Conservation (phyloP, 2,113 vertebrate species). For the Seriola dumerili region DNA sequence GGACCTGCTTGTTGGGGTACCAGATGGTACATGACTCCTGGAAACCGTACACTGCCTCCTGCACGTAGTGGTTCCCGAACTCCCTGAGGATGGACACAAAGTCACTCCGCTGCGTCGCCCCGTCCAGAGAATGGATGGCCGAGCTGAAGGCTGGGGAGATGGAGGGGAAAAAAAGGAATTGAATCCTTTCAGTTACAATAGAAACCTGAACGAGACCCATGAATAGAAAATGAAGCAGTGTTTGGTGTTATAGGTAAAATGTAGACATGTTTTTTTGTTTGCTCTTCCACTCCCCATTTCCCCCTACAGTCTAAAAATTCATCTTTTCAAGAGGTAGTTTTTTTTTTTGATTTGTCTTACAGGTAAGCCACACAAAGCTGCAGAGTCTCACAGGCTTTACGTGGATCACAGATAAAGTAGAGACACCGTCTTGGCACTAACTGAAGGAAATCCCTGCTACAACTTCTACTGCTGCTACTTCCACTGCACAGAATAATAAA, state of each 20-base stretch:
- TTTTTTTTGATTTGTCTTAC: background rate
- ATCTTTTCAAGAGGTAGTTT: background rate
- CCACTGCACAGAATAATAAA: background rate
- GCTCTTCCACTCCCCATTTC: background rate
- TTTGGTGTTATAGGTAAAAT: background rate
- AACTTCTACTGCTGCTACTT: background rate
- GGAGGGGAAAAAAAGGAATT: background rate
- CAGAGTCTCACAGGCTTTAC: background rate
- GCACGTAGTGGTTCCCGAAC: constrained; percentile 98
- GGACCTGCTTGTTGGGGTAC: constrained; percentile 98
- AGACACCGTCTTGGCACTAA: background rate
- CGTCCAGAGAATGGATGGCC: constrained; percentile 94
- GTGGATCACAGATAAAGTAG: constrained; percentile 7
- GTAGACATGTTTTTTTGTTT: background rate
- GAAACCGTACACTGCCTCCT: constrained; percentile 97
- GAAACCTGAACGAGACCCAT: background rate
- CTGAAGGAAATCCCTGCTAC: background rate
- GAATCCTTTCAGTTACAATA: background rate
- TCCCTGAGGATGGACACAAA: constrained; percentile 94
- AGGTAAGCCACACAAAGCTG: constrained; percentile 11
- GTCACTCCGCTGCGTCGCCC: constrained; percentile 92
- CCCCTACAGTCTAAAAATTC: background rate
- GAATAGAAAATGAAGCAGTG: background rate
- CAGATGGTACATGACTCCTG: constrained; percentile 98
- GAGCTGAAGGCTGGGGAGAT: constrained; percentile 90